phyloP scores from a whole-genome alignment of 2,113 vertebrate genomes.

The Lampris megalopsis region DNA sequence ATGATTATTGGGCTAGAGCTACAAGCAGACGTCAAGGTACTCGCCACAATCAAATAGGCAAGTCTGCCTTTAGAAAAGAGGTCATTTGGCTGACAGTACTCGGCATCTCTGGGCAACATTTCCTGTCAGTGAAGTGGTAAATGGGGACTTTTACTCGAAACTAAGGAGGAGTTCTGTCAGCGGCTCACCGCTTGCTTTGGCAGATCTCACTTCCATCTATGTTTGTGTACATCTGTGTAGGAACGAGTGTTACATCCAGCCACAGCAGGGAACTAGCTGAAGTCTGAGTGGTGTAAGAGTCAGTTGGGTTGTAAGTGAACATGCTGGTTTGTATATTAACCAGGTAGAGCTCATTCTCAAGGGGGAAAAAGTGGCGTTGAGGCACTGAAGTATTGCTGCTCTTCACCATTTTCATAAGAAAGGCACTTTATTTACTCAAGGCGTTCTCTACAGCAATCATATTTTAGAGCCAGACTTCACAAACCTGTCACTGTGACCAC shows the following conservation, averaged over 20 bases:
- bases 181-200: slow-evolving; percentile 35
- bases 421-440: not conserved
- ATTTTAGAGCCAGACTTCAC: not conserved
- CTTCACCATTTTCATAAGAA: not conserved
- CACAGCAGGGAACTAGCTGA: too few relatives aligned
- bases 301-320: too few relatives aligned
- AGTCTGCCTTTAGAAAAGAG: slow-evolving; percentile 45
- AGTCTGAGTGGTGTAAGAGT: too few relatives aligned
- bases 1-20: slow-evolving; percentile 46
- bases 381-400: too few relatives aligned
- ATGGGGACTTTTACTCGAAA: slow-evolving; percentile 59
- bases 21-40: slow-evolving; percentile 63
- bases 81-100: slow-evolving; percentile 53
- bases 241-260: too few relatives aligned
- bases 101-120: slow-evolving; percentile 53
- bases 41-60: slow-evolving; percentile 51
- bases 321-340: too few relatives aligned
- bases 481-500: not conserved
- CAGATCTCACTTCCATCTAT: slow-evolving; percentile 25
- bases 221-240: not conserved
- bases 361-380: too few relatives aligned
- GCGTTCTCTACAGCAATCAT: not conserved
- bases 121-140: slow-evolving; percentile 42
- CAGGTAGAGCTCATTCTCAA: too few relatives aligned
- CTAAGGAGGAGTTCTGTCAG: slow-evolving; percentile 48